Percentiles rank a stretch among this genome's conserved stretches.
Conservation (phyloP, 2,113 vertebrate species). For the Amphiprion ocellaris region DNA sequence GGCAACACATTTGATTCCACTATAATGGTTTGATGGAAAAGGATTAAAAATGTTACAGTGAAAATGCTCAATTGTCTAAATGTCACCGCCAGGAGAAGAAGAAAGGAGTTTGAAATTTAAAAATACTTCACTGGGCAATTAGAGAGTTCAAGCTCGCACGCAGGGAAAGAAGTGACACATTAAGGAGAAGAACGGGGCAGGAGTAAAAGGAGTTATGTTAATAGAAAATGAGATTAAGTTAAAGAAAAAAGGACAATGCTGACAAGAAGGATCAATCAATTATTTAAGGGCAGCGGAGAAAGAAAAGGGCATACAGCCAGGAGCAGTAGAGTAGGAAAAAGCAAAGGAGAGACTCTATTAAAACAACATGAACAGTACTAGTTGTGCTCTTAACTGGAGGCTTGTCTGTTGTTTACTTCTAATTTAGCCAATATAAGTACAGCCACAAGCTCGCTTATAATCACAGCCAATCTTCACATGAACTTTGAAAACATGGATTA, state of each 20-base stretch:
- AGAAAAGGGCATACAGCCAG: slow-evolving; percentile 57
- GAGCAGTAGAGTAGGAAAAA: slow-evolving; percentile 32
- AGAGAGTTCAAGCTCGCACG: slow-evolving; percentile 50
- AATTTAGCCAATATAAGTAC: slow-evolving; percentile 49
- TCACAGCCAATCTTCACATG: slow-evolving; percentile 26
- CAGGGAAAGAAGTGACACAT: slow-evolving; percentile 52
- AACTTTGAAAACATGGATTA: slow-evolving; percentile 25
- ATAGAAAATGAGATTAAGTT: slow-evolving; percentile 53
- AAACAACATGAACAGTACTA: slow-evolving; percentile 25
- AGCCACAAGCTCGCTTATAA: slow-evolving; percentile 21
- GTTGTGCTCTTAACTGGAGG: not conserved
- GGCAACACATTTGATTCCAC: slow-evolving; percentile 30
- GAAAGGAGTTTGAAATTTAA: slow-evolving; percentile 44
- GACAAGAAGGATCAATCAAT: slow-evolving; percentile 70
- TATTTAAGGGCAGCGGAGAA: slow-evolving; percentile 60
- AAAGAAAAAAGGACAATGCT: slow-evolving; percentile 36
- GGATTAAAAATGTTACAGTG: slow-evolving; percentile 32
- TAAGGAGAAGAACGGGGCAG: slow-evolving; percentile 47
- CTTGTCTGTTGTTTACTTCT: slow-evolving; percentile 30
- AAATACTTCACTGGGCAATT: slow-evolving; percentile 63
- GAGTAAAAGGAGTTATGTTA: slow-evolving; percentile 44
- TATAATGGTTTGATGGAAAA: slow-evolving; percentile 38
- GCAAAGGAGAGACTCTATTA: slow-evolving; percentile 42
- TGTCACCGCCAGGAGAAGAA: slow-evolving; percentile 58
- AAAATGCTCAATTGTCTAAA: slow-evolving; percentile 72